Conservation (phyloP, 2,888 invertebrate species). For the Aethes cnicana region DNA sequence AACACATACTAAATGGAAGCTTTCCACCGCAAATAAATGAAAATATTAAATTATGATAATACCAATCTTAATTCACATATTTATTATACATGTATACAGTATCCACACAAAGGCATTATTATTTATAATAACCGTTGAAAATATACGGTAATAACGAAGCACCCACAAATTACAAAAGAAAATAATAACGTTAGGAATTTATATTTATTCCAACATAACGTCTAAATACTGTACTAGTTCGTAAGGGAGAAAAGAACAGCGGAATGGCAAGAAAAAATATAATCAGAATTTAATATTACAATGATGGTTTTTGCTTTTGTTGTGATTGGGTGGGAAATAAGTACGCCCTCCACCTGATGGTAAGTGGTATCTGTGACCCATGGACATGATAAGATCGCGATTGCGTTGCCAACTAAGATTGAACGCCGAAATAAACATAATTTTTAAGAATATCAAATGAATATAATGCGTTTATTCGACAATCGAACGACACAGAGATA, state of each 20-base stretch:
- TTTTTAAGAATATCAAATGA: too few relatives aligned
- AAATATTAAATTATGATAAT: background rate
- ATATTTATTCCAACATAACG: conserved; percentile 63
- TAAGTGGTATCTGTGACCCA: too few relatives aligned
- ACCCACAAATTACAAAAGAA: conserved; percentile 58
- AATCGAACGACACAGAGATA: too few relatives aligned
- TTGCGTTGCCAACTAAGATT: too few relatives aligned
- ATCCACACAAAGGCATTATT: conserved; percentile 6
- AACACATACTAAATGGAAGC: too few relatives aligned
- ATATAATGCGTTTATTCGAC: too few relatives aligned
- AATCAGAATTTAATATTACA: background rate
- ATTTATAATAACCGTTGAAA: conserved; percentile 12
- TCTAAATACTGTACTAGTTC: conserved; percentile 48
- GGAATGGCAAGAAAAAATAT: background rate
- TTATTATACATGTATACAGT: background rate
- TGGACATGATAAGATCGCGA: too few relatives aligned
- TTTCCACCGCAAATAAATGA: too few relatives aligned
- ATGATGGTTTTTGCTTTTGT: too few relatives aligned
- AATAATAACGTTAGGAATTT: conserved; percentile 52
- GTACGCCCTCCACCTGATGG: too few relatives aligned
- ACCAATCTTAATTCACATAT: background rate
- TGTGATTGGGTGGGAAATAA: too few relatives aligned
- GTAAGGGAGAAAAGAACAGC: conserved; percentile 3
- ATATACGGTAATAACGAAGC: conserved; percentile 13
- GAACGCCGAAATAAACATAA: too few relatives aligned